Conservation (phyloP, 1,140 invertebrate genomes). For the Formica selysi region DNA sequence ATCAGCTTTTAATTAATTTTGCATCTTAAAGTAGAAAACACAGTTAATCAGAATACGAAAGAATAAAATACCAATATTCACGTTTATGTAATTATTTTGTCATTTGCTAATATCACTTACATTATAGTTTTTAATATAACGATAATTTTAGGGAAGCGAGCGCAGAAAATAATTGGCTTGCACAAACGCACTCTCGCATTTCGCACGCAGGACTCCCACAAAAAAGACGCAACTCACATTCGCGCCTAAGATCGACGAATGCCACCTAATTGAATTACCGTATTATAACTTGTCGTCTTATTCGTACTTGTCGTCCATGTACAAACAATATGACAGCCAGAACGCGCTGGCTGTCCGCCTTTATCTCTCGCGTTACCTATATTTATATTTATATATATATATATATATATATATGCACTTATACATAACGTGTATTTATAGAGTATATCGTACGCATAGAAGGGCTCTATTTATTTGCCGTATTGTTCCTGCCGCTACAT, state of each 20-base stretch:
- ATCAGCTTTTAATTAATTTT: too few species aligned
- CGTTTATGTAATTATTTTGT: constrained; percentile 4
- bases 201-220: constrained; percentile 51
- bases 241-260: constrained; percentile 46
- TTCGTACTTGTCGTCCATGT: constrained; percentile 67
- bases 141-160: constrained; percentile 10
- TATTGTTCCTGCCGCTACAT: constrained; percentile 68
- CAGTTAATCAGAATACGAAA: constrained; percentile 13
- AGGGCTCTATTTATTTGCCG: constrained; percentile 64
- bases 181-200: constrained; percentile 41
- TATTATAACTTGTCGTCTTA: constrained; percentile 72
- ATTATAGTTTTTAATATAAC: not conserved
- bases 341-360: constrained; percentile 27
- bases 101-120: not conserved
- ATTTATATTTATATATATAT: constrained; percentile 66
- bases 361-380: constrained; percentile 54
- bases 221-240: constrained; percentile 38
- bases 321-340: constrained; percentile 76
- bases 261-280: constrained; percentile 70
- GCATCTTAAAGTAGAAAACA: not conserved
- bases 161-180: constrained; percentile 24
- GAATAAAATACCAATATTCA: not conserved
- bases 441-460: constrained; percentile 70
- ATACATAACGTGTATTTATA: constrained; percentile 66
- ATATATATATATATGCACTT: constrained; percentile 45